These are phyloP conservation scores for Phaedon cochleariae DNA, from an alignment of 2,888 invertebrate species.

Conservation along the genomic window DNA sequence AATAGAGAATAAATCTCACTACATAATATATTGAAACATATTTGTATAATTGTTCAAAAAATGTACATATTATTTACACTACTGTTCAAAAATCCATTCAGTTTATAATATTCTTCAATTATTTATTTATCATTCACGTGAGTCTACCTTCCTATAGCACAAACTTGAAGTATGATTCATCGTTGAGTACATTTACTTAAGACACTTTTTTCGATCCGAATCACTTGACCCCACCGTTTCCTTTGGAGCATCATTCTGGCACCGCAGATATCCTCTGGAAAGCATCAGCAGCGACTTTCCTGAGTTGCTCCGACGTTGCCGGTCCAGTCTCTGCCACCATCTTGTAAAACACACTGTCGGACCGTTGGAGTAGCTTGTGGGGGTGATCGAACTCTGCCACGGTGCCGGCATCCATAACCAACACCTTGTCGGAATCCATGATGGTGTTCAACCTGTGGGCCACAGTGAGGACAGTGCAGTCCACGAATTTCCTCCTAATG, in stretches of 20 bases:
- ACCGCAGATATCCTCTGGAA: slow-evolving; percentile 37
- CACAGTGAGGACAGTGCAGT: slow-evolving; percentile 89
- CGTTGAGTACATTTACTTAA: too few species aligned
- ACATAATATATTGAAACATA: too few species aligned
- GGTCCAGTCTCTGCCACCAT: slow-evolving; percentile 75
- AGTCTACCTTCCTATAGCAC: too few species aligned
- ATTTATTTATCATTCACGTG: too few species aligned
- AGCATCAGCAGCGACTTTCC: slow-evolving; percentile 56
- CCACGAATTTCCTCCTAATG: slow-evolving; percentile 78
- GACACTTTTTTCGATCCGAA: too few species aligned
- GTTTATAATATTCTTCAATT: too few species aligned
- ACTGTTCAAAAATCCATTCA: too few species aligned
- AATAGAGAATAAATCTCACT: too few species aligned
- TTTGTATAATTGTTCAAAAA: too few species aligned
- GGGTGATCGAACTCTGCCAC: slow-evolving; percentile 84
- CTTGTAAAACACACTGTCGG: slow-evolving; percentile 68
- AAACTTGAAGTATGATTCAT: too few species aligned
- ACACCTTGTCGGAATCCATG: slow-evolving; percentile 89
- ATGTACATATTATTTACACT: too few species aligned
- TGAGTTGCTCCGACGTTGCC: slow-evolving; percentile 56
- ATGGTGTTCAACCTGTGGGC: slow-evolving; percentile 92
- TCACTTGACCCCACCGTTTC: too few species aligned
- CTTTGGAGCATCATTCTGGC: slow-evolving; percentile 10
- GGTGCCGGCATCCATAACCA: slow-evolving; percentile 85
- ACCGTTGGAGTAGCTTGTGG: slow-evolving; percentile 68